Evolutionary conservation across 2,797 vertebrate species (phyloP).

Genomic region (Odontamblyopus lacepedii): DNA sequence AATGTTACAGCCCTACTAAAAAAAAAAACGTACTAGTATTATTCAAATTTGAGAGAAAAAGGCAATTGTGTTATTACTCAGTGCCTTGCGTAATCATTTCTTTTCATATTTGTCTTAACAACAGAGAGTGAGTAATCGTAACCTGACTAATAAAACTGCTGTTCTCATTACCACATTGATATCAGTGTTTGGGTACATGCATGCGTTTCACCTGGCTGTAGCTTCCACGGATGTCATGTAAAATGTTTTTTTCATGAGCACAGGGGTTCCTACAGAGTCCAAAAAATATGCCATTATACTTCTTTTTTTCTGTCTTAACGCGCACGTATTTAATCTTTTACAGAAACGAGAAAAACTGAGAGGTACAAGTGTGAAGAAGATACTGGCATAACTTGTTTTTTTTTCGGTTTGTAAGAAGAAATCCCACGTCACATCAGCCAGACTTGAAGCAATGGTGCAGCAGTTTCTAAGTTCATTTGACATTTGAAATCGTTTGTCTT

Average conservation of each 20-base stretch:
- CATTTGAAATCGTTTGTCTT: slow-evolving; percentile 47
- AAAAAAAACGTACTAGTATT: too few species aligned
- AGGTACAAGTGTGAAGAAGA: slow-evolving; percentile 54
- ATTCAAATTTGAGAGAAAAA: too few species aligned
- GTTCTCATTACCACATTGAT: not conserved
- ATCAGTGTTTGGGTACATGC: slow-evolving; percentile 1
- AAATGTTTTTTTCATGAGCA: not conserved
- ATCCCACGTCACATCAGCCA: slow-evolving; percentile 37
- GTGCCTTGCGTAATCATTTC: too few species aligned
- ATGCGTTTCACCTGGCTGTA: slow-evolving; percentile 8
- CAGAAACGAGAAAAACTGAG: slow-evolving; percentile 75
- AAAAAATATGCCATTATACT: not conserved
- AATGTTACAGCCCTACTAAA: too few species aligned
- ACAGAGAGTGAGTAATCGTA: not conserved
- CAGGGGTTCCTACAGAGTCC: not conserved
- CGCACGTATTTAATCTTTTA: slow-evolving; percentile 22
- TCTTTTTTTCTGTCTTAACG: not conserved
- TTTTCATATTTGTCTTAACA: not conserved
- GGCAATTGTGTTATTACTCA: too few species aligned
- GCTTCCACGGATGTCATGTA: not conserved
- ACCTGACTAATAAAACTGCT: not conserved
- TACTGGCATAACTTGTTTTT: slow-evolving; percentile 37
- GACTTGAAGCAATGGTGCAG: slow-evolving; percentile 47
- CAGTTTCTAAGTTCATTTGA: slow-evolving; percentile 44
- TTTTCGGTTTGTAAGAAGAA: slow-evolving; percentile 52